Percentiles rank a stretch among this genome's conserved stretches.
These are phyloP conservation scores for Bungarus multicinctus DNA, from an alignment of 2,113 vertebrate genomes.

Conservation along the genomic window DNA sequence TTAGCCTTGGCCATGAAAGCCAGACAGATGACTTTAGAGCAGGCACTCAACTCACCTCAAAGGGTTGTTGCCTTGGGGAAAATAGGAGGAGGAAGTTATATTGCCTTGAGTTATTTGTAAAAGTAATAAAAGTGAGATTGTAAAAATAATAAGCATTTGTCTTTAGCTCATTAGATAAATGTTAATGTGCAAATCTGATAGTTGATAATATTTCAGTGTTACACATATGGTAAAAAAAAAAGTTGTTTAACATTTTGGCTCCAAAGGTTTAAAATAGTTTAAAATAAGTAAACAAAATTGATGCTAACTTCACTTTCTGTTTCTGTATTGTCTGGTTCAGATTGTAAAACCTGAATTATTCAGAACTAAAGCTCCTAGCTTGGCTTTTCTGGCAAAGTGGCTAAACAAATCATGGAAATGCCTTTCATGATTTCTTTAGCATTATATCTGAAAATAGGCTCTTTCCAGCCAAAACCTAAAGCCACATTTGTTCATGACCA, in stretches of 20 bases:
- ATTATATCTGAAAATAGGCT: not conserved
- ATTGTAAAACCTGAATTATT: not conserved
- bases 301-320: not conserved
- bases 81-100: not conserved
- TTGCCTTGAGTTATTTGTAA: not conserved
- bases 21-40: not conserved
- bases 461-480: not conserved
- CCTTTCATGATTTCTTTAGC: not conserved
- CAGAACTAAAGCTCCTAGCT: not conserved
- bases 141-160: not conserved
- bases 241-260: not conserved
- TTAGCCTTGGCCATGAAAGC: not conserved
- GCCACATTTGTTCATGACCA: not conserved
- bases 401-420: not conserved
- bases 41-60: not conserved
- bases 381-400: not conserved
- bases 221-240: not conserved
- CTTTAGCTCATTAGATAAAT: not conserved
- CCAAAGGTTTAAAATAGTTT: not conserved
- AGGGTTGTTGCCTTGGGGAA: not conserved
- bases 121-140: not conserved
- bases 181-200: not conserved
- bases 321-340: not conserved
- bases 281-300: not conserved
- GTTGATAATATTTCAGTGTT: not conserved